Evolutionary conservation across 2,113 vertebrate species (phyloP).

Genomic region (Anthoscopus minutus): DNA sequence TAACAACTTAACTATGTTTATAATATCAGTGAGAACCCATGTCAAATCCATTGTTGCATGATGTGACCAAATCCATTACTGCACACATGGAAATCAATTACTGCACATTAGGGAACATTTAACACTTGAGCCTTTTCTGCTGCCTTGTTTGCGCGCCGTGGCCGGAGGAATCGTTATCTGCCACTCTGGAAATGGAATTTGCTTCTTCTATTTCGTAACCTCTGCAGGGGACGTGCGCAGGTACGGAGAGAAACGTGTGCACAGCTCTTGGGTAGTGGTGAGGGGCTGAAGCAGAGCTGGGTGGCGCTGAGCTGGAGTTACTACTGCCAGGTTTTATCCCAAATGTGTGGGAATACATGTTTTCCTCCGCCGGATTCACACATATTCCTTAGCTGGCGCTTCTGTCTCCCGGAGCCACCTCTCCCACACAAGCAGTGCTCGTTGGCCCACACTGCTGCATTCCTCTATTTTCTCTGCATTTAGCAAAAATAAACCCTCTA

Average conservation of each 20-base stretch:
- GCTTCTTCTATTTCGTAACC: not conserved
- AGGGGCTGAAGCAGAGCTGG: not conserved
- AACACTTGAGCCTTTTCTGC: constrained; percentile 53
- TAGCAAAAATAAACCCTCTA: not conserved
- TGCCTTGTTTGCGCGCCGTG: constrained; percentile 10
- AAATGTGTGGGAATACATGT: not conserved
- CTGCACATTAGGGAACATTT: constrained; percentile 59
- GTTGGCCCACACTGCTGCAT: not conserved
- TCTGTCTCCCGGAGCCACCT: not conserved
- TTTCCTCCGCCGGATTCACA: not conserved
- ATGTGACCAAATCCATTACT: constrained; percentile 53
- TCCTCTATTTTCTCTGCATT: not conserved
- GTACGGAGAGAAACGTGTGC: rapidly evolving
- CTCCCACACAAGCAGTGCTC: not conserved
- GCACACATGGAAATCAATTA: constrained; percentile 65
- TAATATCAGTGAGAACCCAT: constrained; percentile 42
- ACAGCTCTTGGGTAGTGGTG: rapidly evolving
- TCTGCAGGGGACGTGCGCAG: not conserved
- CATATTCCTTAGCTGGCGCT: not conserved
- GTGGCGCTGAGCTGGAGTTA: rapidly evolving
- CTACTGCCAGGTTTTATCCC: not conserved
- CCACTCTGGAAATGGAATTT: constrained; percentile 5
- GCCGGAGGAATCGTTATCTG: constrained; percentile 36
- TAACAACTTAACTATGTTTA: constrained; percentile 27
- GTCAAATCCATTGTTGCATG: constrained; percentile 61